These are phyloP conservation scores for Calephelis nemesis DNA, from an alignment of 1,140 invertebrate genomes.

Conservation along the genomic window DNA sequence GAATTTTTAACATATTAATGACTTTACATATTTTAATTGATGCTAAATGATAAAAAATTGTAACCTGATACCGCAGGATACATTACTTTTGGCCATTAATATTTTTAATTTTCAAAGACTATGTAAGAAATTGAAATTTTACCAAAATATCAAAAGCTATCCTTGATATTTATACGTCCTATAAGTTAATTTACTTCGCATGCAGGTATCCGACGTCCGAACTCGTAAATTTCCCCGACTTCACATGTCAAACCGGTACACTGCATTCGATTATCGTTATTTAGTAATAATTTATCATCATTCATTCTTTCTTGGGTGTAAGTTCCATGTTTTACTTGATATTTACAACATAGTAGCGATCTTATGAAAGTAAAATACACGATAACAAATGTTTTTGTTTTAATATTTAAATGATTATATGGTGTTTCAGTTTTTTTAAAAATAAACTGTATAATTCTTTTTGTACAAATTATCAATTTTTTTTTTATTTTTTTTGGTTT, in stretches of 20 bases:
- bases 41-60: neutral
- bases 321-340: slow-evolving; percentile 3
- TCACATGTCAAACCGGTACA: slow-evolving; percentile 70
- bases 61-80: neutral
- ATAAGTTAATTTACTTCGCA: slow-evolving; percentile 70
- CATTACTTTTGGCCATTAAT: neutral
- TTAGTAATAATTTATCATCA: slow-evolving; percentile 49
- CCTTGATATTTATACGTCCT: slow-evolving; percentile 28
- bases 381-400: neutral
- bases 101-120: neutral
- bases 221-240: slow-evolving; percentile 70
- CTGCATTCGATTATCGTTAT: slow-evolving; percentile 71
- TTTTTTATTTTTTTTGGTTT: too few relatives aligned
- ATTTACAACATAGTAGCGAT: slow-evolving; percentile 5
- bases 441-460: too few relatives aligned
- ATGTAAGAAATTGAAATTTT: neutral
- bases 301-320: neutral
- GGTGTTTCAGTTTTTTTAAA: too few relatives aligned
- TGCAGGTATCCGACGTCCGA: slow-evolving; percentile 60
- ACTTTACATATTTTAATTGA: neutral
- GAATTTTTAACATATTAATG: too few relatives aligned
- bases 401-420: too few relatives aligned
- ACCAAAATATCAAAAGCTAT: slow-evolving; percentile 12
- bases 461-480: too few relatives aligned
- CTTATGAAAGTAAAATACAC: slow-evolving; percentile 5